Conservation (phyloP, 2,113 vertebrate genomes). For the Chionis minor region DNA sequence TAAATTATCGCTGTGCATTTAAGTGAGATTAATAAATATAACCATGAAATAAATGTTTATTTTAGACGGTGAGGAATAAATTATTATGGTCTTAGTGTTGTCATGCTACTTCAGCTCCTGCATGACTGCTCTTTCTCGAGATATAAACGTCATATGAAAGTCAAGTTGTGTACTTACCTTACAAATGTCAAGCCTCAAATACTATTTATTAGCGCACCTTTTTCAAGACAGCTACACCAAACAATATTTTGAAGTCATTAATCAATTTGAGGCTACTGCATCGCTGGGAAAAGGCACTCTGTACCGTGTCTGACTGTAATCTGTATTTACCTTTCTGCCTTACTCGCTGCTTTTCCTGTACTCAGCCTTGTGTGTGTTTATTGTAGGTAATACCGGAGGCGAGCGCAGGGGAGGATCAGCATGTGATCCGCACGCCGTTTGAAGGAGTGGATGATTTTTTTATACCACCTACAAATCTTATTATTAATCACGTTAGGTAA, state of each 20-base stretch:
- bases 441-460: constrained; percentile 89
- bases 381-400: constrained; percentile 91
- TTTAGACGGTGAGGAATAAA: constrained; percentile 7
- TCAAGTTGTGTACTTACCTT: not conserved
- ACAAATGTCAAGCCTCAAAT: constrained; percentile 11
- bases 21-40: constrained; percentile 50
- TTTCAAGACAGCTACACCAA: not conserved
- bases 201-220: not conserved
- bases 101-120: not conserved
- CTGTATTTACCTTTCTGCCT: constrained; percentile 6
- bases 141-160: not conserved
- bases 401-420: constrained; percentile 83
- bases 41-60: constrained; percentile 9
- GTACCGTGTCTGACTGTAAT: accelerated
- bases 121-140: not conserved
- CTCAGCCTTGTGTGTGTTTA: constrained; percentile 1
- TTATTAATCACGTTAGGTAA: constrained; percentile 97
- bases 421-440: constrained; percentile 81
- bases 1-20: not conserved
- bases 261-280: not conserved
- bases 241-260: not conserved
- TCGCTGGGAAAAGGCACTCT: not conserved
- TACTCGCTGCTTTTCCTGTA: not conserved
- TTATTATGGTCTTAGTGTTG: not conserved
- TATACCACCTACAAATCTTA: constrained; percentile 94